Evolutionary conservation across 2,888 invertebrate species (phyloP), one percentile per base, ranked within the genome.

Genomic region (Drosophila monieri): DNA sequence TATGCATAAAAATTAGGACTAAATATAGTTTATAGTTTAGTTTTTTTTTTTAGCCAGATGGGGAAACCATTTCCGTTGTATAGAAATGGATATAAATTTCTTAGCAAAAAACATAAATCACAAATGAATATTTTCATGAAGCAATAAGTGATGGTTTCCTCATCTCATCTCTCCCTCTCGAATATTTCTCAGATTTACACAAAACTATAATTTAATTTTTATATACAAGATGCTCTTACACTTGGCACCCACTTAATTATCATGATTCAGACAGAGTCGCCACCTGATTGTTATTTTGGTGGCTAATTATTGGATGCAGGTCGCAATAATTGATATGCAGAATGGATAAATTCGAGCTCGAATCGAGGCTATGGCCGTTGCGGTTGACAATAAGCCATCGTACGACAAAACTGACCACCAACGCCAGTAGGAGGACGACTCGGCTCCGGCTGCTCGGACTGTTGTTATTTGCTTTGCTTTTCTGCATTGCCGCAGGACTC

Each of bases 401-500:
- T 21, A 85, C 84, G 47, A 85, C 88, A 30, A 76, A 79, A 21
- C 80, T 81, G 68, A 68, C 78, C 15, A 72, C 75, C 67, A 87
- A 41, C 12, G 83, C 76, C 51, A 87, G 54, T 12, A 75, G 44
- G 43, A 85, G 74, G 27, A 44, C 18, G 27, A 54, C 25, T 30
- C 74, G 53, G 27, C 68, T 72, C 27, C 74, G 49, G 27, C 68
- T 72, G 61, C 64, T 65, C 39, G 43, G 55, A 14, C 44, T 49
- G 41, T 47, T 53, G 52, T 47, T 37, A 32, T 23, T 49, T 47
- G 64, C 76, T 60, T 68, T 75, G 72, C 90, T 90, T 58, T 90
- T 90, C 68, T 90, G 90, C 90, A 90, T 90, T 6, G 90, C 91
- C 35, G 90, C 90, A 8, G 90, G 90, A 74, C 87, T 90, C 60